Percentiles rank a stretch among this genome's conserved stretches.
Evolutionary conservation across 2,797 vertebrate genomes (phyloP).

Genomic region (Sebastes trivittatus): DNA sequence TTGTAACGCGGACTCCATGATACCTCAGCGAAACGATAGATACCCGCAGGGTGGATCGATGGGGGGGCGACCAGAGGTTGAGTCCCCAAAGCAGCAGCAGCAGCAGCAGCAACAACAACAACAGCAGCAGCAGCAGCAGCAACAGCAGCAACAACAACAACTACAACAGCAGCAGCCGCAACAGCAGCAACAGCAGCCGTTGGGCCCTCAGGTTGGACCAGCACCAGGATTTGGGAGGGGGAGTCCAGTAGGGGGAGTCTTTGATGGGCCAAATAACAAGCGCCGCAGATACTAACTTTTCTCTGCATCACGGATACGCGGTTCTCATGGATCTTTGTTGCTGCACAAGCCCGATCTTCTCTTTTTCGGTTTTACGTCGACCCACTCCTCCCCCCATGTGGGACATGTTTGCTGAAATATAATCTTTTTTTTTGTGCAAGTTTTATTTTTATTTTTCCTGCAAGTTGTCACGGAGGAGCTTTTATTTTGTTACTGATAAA

Average conservation of each 20-base stretch:
- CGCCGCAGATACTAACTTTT: conserved; percentile 89
- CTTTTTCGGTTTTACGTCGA: neutral
- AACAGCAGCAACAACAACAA: conserved; percentile 72
- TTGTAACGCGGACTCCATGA: neutral
- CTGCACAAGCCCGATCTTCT: neutral
- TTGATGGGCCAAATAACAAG: conserved; percentile 93
- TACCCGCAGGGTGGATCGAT: conserved; percentile 87
- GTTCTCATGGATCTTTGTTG: neutral
- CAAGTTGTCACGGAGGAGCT: neutral
- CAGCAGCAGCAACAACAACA: accelerated
- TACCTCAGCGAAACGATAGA: conserved; percentile 89
- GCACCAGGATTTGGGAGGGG: conserved; percentile 89
- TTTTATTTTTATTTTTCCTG: neutral
- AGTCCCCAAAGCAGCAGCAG: conserved; percentile 81
- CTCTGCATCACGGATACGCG: neutral
- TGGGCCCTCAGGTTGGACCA: conserved; percentile 70
- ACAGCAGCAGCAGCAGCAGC: accelerated
- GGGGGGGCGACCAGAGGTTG: conserved; percentile 89
- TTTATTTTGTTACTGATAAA: neutral
- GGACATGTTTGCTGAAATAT: too few species aligned
- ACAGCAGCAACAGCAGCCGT: conserved; percentile 66
- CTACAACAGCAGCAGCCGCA: conserved; percentile 61
- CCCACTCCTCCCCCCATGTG: too few species aligned
- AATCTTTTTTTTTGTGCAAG: neutral
- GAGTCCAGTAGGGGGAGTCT: conserved; percentile 85